phyloP scores from a whole-genome alignment of 2,797 vertebrate genomes.

The Sternotherus odoratus region DNA sequence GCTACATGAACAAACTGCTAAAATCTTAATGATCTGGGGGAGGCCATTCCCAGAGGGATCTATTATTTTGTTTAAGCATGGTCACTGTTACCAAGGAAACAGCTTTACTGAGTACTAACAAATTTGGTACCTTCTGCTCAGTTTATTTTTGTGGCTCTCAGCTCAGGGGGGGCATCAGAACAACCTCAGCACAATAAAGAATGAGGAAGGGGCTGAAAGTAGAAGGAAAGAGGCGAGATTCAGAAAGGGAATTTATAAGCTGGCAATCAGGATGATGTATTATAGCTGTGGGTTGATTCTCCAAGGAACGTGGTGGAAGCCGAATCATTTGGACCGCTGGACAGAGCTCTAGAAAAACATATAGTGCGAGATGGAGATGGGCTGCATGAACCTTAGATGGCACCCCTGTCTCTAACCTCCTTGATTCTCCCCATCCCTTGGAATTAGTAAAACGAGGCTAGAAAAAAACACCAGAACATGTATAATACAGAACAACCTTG shows the following conservation, averaged over 20 bases:
- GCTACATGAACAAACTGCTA: background rate
- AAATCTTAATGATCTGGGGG: background rate
- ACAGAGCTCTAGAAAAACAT: background rate
- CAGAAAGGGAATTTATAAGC: background rate
- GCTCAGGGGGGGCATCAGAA: background rate
- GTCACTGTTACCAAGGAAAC: background rate
- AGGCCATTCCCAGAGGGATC: background rate
- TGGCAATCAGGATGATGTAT: background rate
- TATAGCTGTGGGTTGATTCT: background rate
- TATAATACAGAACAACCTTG: background rate
- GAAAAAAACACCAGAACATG: background rate
- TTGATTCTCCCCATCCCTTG: background rate
- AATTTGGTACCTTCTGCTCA: background rate
- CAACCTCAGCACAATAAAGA: background rate
- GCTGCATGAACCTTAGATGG: slow-evolving; percentile 9
- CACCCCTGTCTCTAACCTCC: background rate
- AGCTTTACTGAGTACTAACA: background rate
- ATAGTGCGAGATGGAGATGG: background rate
- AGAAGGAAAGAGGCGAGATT: slow-evolving; percentile 20
- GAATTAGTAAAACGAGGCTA: background rate
- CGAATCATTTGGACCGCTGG: too few relatives aligned
- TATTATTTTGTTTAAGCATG: background rate
- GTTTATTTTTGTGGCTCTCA: background rate
- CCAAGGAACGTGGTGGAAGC: background rate
- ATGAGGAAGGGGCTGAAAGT: background rate